Conservation (phyloP, 2,797 vertebrate species). For the Prionace glauca region DNA sequence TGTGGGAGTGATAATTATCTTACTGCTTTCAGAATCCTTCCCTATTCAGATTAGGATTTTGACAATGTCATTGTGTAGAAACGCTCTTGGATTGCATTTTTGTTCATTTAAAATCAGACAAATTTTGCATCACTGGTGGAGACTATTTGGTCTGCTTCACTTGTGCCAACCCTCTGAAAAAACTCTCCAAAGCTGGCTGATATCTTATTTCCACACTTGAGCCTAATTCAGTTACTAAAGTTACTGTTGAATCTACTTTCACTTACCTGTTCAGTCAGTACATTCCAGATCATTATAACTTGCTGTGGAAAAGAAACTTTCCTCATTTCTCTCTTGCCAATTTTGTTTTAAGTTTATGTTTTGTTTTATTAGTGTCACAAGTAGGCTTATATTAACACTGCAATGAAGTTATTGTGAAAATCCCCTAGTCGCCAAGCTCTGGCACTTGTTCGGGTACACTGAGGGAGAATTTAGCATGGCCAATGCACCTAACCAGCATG, state of each 20-base stretch:
- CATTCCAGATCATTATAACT: not conserved
- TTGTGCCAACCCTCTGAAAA: not conserved
- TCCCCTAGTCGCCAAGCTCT: no score
- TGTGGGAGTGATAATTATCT: not conserved
- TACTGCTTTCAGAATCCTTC: not conserved
- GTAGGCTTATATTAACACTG: no score
- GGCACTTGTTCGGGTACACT: no score
- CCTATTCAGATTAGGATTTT: no score
- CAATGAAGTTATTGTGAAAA: no score
- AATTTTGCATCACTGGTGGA: no score
- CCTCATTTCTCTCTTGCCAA: not conserved
- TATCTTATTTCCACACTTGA: not conserved
- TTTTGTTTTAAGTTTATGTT: no score
- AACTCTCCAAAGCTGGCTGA: not conserved
- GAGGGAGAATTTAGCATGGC: no score
- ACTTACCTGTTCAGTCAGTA: not conserved
- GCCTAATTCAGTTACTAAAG: not conserved
- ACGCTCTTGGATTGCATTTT: not conserved
- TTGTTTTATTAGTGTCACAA: no score
- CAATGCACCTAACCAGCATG: no score
- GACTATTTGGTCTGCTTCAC: not conserved
- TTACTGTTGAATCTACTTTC: not conserved
- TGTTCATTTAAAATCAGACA: not conserved
- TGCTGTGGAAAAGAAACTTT: not conserved
- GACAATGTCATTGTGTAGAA: not conserved